Base-by-base conservation (phyloP, 2,797 vertebrate species). In the Anguilla pacifica region DNA sequence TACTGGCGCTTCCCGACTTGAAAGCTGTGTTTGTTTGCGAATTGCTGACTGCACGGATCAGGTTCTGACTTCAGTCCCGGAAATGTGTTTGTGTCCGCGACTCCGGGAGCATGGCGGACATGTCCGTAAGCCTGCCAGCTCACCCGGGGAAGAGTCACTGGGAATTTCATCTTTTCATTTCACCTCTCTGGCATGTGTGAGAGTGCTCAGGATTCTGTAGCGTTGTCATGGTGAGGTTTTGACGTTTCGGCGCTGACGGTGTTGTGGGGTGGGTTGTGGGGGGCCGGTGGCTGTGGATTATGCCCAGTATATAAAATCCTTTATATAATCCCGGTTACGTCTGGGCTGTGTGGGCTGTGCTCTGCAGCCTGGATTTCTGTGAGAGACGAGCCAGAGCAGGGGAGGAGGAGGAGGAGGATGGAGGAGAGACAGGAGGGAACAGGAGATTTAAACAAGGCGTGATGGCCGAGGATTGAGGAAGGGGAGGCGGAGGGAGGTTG, bases 291-390 rank as follows among this genome's bases (percentile, higher is more conserved):
- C 88, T 85, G 86, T 90, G 94, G 93, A 95, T 95, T 95, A 94
- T 88, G 89, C 94, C 92, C 11, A 10, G 43, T 95, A 93, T 94
- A 94, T 95, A 93, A 95, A 95, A 95, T 95, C 93, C 92, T 83
- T 92, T 84, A 87, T 89, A 88, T 92, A 92, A 94, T 91, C 88
- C 89, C 57, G 83, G 87, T 92, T 92, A 93, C 93, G 94, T 94
- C 93, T 94, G 90, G 89, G 87, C 74, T 59, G 89, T 89, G 85
- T 87, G 70, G 43, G 86, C 79, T 83, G 53, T 90, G 67, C 92
- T 82, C 90, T 88, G 64, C 82, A 82, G 79, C 49, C 84, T 74
- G n/a, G 67, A 31, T 74, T 46, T 25, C 7, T 2, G 39, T 15
- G 31, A 39, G 49, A 25, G 67, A n/a, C 49, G 46, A 57, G 10